Percentiles rank a stretch among this genome's conserved stretches.
Conservation (phyloP, 2,888 invertebrate species). For the Drosophila seclusa region DNA sequence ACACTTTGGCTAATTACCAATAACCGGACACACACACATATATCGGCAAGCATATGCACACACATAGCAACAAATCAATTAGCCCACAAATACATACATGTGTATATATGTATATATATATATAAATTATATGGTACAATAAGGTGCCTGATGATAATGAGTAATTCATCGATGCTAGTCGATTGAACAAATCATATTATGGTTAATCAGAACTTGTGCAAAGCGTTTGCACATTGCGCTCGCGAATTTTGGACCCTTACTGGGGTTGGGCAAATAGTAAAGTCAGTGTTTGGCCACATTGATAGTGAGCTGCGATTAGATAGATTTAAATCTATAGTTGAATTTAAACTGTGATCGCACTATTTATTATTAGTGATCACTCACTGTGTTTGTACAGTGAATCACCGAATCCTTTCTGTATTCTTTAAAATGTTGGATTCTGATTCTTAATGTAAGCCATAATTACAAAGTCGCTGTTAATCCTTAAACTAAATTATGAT, state of each 20-base stretch:
- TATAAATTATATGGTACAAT: not conserved
- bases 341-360: not conserved
- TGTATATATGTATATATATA: not conserved
- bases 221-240: not conserved
- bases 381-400: not conserved
- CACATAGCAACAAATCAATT: not conserved
- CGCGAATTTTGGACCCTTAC: not conserved
- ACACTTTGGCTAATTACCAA: slow-evolving; percentile 70
- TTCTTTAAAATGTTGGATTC: not conserved
- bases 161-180: not conserved
- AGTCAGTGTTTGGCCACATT: not conserved
- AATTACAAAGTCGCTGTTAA: not conserved
- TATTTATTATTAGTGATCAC: not conserved
- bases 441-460: not conserved
- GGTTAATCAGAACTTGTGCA: not conserved
- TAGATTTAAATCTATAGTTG: not conserved
- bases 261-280: not conserved
- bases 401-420: not conserved
- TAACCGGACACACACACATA: slow-evolving; percentile 28
- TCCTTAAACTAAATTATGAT: not conserved
- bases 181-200: not conserved
- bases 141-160: not conserved
- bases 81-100: not conserved
- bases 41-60: not conserved
- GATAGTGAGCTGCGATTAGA: not conserved